These are phyloP conservation scores for Neomicropteryx cornuta DNA, from an alignment of 1,140 invertebrate genomes.

Conservation along the genomic window DNA sequence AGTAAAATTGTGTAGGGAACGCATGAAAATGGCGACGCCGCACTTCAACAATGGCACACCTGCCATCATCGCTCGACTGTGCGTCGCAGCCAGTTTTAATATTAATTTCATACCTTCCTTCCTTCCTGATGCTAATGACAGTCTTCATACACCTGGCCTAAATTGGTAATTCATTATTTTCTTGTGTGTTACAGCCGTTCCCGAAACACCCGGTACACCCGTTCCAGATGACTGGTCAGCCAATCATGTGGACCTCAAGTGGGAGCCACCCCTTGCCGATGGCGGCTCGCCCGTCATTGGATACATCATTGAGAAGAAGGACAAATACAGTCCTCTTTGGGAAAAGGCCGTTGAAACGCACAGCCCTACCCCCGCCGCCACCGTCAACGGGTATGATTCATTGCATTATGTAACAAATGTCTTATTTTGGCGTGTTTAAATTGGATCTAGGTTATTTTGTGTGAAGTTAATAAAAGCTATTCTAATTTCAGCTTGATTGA, in stretches of 20 bases:
- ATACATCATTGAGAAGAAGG: conserved; percentile 95
- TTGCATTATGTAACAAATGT: background rate
- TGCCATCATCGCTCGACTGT: too few species aligned
- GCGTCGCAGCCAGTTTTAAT: too few species aligned
- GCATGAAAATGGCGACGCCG: too few species aligned
- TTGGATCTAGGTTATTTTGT: background rate
- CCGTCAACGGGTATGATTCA: conserved; percentile 54
- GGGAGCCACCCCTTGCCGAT: conserved; percentile 71
- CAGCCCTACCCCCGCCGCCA: conserved; percentile 55
- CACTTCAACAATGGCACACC: too few species aligned
- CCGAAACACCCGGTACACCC: conserved; percentile 73
- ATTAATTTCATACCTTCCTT: too few species aligned
- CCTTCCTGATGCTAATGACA: too few species aligned
- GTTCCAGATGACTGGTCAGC: conserved; percentile 87
- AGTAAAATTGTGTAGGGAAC: too few species aligned
- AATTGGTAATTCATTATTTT: too few species aligned
- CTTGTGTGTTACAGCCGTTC: conserved; percentile 34
- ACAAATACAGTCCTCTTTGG: conserved; percentile 90
- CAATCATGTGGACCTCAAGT: conserved; percentile 79
- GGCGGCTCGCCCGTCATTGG: conserved; percentile 87
- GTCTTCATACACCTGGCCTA: too few species aligned
- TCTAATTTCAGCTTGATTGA: conserved; percentile 57
- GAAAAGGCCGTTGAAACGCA: conserved; percentile 80
- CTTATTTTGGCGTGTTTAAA: background rate
- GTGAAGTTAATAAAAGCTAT: background rate